Base-by-base conservation (phyloP, 2,113 vertebrate genomes). In the Atractosteus spatula region DNA sequence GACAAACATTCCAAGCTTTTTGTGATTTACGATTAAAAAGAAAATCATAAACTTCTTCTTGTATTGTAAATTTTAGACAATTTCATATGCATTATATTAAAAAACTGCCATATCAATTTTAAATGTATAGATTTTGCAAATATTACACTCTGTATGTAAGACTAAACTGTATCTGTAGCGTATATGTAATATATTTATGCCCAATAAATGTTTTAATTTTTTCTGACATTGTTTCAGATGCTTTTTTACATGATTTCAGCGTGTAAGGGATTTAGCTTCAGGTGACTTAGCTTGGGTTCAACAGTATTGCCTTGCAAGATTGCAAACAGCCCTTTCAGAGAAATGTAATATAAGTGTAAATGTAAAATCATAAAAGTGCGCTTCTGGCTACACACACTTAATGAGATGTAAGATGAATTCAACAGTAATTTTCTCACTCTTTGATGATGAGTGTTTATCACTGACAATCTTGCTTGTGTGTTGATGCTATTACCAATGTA, bases 101-200 rank as follows among this genome's bases (percentile, higher is more conserved):
- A 97, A 98, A 97, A 96, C 95, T 95, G 94, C 95, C 95, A 94
- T 98, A 98, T 97, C 95, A 90, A 95, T 95, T 97, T 96, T 97
- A 99, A 29, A 96, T 99, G 97, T 99, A 99, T 99, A 99, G 96
- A 96, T 97, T 97, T 98, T 98, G 95, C 94, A 97, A 97, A 97
- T 97, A 97, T 92, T 96, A 97, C 94, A 93, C 96, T 96, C 93
- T 96, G 94, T 96, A 99, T 96, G 97, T 99, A 97, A 98, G 95
- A 97, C 96, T 91, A 97, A 97, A 97, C 95, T 95, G 95, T 99
- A 99, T 95, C 95, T 95, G 95, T 99, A 99, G 97, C 96, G 95
- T 98, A 98, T 96, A 98, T 99, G 97, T 99, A 98, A 99, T 99
- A 99, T 99, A 99, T 99, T 99, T 99, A 99, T 97, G 97, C 97